Conservation (phyloP, 2,888 invertebrate genomes). For the Eremobia ochroleuca region DNA sequence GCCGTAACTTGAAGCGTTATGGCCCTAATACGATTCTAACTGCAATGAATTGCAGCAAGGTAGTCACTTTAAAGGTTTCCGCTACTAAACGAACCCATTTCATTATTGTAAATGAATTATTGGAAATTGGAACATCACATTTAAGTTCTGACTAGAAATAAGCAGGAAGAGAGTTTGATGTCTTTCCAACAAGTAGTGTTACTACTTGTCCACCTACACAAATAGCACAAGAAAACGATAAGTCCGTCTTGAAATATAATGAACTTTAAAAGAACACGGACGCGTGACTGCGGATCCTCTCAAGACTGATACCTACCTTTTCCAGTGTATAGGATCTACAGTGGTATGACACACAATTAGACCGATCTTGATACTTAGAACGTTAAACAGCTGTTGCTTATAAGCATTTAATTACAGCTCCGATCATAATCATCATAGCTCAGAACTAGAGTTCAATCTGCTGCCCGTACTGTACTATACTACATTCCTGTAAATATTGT, state of each 20-base stretch:
- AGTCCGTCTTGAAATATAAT: neutral
- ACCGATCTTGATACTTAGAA: slow-evolving; percentile 18
- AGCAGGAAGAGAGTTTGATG: neutral
- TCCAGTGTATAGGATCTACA: slow-evolving; percentile 4
- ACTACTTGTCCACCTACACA: too few species aligned
- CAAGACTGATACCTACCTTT: neutral
- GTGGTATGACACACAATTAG: slow-evolving; percentile 8
- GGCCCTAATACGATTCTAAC: slow-evolving; percentile 5
- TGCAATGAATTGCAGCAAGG: slow-evolving; percentile 22
- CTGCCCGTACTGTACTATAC: too few species aligned
- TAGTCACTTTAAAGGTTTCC: slow-evolving; percentile 32
- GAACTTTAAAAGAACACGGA: neutral
- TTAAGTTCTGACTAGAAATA: neutral
- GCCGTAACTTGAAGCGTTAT: slow-evolving; percentile 8
- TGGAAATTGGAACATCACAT: neutral
- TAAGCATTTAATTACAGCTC: slow-evolving; percentile 11
- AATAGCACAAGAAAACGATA: neutral
- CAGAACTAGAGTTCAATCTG: slow-evolving; percentile 8
- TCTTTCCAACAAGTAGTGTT: neutral
- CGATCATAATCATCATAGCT: neutral
- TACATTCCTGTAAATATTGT: too few species aligned
- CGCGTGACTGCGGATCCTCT: neutral
- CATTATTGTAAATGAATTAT: slow-evolving; percentile 3
- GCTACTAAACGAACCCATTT: neutral
- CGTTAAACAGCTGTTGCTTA: slow-evolving; percentile 8